Evolutionary conservation across 1,140 invertebrate species (phyloP), one percentile per base, ranked within the genome.

Genomic region (Acarapis woodi): DNA sequence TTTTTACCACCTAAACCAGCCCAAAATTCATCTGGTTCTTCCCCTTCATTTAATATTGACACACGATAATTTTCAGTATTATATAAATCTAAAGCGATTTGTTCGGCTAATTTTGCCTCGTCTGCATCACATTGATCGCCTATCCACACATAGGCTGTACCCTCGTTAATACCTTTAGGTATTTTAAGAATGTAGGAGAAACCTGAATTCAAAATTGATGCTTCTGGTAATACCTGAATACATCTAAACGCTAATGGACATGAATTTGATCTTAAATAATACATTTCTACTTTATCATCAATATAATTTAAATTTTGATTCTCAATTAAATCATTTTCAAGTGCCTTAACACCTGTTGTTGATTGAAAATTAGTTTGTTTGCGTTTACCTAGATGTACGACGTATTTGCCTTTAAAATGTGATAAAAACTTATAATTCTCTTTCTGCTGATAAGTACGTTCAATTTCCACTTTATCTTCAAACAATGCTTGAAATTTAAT

Each of bases 11-110:
- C 82, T 9, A 99, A 60, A 18, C 70, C 83, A 30, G 90, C 70
- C 90, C 90, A 97, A 63, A 97, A 97, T 51, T 94, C 93, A 50
- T 94, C 83, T 3, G 88, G 87, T 57, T 99, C 93, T 53, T 88
- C 79, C 22, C 88, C 87, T 64, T 99, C 90, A 46, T 73, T 78
- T 31, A 99, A 57, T 12, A 83, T 68, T 62, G 73, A 59, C 32
- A 83, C 52, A 8, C 9, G 36, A 39, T 28, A 45, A 35, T 52
- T 53, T 52, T 66, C 65, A 50, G 68, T 74, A 52, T 80, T 80
- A 55, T 85, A 93, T 67, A 88, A 80, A 47, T 80, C 68, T 47
- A 82, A 74, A 3, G 82, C 83, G 41, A 93, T 82, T 54, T 93
- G 78, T 59, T 90, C 76, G 26, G 79, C 66, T 32, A 96, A 59